A percentile compares a stretch with the other conserved stretches of the same genome.
phyloP scores from a whole-genome alignment of 2,797 vertebrate genomes.

The Polyboroides typus region DNA sequence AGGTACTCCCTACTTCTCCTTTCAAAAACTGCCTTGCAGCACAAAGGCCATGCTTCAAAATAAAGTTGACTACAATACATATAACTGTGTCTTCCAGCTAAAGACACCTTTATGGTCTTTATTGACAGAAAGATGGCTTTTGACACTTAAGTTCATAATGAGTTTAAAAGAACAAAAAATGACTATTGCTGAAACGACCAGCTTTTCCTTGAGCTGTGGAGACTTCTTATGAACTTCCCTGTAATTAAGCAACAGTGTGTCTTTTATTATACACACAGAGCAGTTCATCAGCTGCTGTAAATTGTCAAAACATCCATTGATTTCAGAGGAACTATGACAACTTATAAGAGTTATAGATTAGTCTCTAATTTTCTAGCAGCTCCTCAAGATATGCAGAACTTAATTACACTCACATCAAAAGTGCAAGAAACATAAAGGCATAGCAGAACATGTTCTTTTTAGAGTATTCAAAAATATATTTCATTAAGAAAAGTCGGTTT shows the following conservation, averaged over 20 bases:
- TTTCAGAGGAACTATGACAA: not conserved
- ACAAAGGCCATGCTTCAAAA: not conserved
- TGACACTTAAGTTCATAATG: not conserved
- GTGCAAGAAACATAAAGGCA: not conserved
- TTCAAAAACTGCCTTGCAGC: not conserved
- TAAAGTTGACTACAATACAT: not conserved
- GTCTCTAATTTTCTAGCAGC: not conserved
- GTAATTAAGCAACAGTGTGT: not conserved
- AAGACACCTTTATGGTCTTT: not conserved
- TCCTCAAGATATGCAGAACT: not conserved
- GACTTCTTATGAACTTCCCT: not conserved
- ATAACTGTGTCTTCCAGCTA: not conserved
- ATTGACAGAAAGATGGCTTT: not conserved
- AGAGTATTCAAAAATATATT: not conserved
- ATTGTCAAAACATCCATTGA: not conserved
- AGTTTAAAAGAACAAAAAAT: not conserved
- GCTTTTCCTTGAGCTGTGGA: not conserved
- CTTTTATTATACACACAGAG: not conserved
- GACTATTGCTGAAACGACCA: not conserved
- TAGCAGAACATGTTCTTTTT: not conserved
- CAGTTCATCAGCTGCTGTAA: not conserved
- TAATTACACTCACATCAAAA: constrained; percentile 22
- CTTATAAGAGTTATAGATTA: not conserved
- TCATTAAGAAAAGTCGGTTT: not conserved
- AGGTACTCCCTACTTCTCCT: not conserved